Conservation (phyloP, 2,797 vertebrate genomes). For the Leontopithecus rosalia region DNA sequence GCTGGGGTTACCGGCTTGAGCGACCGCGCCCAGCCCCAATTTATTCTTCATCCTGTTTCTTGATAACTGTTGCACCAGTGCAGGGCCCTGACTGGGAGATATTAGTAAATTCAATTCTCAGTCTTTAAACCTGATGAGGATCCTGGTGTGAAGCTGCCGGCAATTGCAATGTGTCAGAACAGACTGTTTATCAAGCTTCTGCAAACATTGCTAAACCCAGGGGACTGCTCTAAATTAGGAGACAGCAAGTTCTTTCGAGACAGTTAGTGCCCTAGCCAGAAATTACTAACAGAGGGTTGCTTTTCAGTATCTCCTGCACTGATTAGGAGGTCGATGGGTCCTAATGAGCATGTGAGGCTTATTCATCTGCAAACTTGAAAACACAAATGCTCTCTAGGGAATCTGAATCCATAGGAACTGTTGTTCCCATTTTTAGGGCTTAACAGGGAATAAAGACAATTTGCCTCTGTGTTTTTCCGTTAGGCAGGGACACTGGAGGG, state of each 20-base stretch:
- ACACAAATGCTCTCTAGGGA: slow-evolving; percentile 70
- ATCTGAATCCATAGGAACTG: slow-evolving; percentile 71
- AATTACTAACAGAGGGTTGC: slow-evolving; percentile 74
- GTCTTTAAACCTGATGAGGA: slow-evolving; percentile 64
- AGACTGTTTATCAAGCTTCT: slow-evolving; percentile 80
- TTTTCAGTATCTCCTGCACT: slow-evolving; percentile 70
- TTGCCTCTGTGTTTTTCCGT: slow-evolving; percentile 4
- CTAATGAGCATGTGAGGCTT: slow-evolving; percentile 80
- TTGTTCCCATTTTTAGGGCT: slow-evolving; percentile 58
- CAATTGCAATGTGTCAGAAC: slow-evolving; percentile 55
- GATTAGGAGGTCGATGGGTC: slow-evolving; percentile 79
- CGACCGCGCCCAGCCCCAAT: not conserved
- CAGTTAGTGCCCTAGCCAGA: slow-evolving; percentile 67
- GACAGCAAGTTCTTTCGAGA: slow-evolving; percentile 75
- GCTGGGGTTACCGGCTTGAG: no score
- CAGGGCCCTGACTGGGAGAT: slow-evolving; percentile 39
- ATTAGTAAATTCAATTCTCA: slow-evolving; percentile 72
- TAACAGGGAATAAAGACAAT: slow-evolving; percentile 63
- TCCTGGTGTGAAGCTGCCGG: slow-evolving; percentile 58
- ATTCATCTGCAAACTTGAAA: slow-evolving; percentile 75
- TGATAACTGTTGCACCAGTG: not conserved
- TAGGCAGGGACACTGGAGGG: slow-evolving; percentile 25
- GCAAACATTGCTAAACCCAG: slow-evolving; percentile 68
- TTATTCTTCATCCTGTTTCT: not conserved
- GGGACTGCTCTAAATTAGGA: slow-evolving; percentile 78